A percentile compares a stretch with the other conserved stretches of the same genome.
These are phyloP conservation scores for Sebastolobus altivelis DNA, from an alignment of 2,797 vertebrate genomes.

Conservation along the genomic window DNA sequence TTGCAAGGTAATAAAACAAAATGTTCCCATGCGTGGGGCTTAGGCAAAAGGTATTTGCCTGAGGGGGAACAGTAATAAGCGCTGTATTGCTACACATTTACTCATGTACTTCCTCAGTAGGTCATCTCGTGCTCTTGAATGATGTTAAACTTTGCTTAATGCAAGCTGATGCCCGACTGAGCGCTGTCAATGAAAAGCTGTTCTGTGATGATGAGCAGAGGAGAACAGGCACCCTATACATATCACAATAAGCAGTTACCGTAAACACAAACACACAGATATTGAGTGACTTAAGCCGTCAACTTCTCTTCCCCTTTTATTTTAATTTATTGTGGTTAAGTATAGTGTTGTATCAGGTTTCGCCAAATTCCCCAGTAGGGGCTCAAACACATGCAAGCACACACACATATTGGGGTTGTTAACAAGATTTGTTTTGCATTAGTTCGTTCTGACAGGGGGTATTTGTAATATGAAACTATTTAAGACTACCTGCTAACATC, in stretches of 20 bases:
- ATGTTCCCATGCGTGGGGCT: constrained; percentile 91
- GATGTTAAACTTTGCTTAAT: constrained; percentile 91
- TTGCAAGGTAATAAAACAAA: constrained; percentile 98
- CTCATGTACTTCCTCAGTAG: constrained; percentile 91
- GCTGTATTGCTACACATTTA: constrained; percentile 92
- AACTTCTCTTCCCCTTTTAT: constrained; percentile 17
- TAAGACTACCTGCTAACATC: constrained; percentile 88
- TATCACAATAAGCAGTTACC: neutral
- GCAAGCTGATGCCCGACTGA: constrained; percentile 84
- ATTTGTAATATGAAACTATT: constrained; percentile 83
- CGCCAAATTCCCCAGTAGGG: constrained; percentile 33
- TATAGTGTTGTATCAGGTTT: constrained; percentile 28
- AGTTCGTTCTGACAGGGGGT: constrained; percentile 79
- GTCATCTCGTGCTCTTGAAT: constrained; percentile 90
- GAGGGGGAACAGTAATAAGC: constrained; percentile 95
- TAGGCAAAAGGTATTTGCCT: constrained; percentile 96
- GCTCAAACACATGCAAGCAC: constrained; percentile 33
- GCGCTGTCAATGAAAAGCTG: constrained; percentile 65
- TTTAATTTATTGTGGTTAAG: constrained; percentile 30
- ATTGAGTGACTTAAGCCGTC: constrained; percentile 20
- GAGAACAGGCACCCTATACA: neutral
- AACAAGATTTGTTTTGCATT: constrained; percentile 84
- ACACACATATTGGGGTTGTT: constrained; percentile 53
- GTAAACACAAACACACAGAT: constrained; percentile 1
- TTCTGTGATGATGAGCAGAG: constrained; percentile 60